phyloP scores from a whole-genome alignment of 1,140 invertebrate species.

The Eubasilissa regina region DNA sequence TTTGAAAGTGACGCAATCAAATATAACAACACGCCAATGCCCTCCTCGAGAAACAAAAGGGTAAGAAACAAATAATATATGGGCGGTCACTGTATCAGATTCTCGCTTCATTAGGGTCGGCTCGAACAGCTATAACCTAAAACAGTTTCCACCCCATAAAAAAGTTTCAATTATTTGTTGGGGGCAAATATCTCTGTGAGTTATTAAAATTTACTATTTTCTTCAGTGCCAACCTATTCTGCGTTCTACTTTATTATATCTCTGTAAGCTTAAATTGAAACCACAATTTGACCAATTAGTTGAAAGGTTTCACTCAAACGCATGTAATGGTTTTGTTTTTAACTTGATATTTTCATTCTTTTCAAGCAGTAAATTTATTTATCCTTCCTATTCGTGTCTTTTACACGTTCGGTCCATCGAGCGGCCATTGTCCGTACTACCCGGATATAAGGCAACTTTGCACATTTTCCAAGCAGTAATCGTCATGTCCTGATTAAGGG shows the following conservation, averaged over 20 bases:
- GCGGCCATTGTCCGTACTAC: constrained; percentile 10
- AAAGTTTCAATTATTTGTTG: not conserved
- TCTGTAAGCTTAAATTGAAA: too few relatives aligned
- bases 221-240: not conserved
- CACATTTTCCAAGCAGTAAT: constrained; percentile 56
- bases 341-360: too few relatives aligned
- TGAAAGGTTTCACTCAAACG: too few relatives aligned
- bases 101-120: not conserved
- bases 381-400: not conserved
- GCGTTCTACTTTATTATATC: too few relatives aligned
- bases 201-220: not conserved
- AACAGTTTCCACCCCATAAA: not conserved
- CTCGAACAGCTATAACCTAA: not conserved
- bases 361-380: too few relatives aligned
- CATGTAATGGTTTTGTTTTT: too few relatives aligned
- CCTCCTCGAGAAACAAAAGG: not conserved
- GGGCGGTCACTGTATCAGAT: not conserved
- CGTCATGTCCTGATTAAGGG: constrained; percentile 44
- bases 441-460: constrained; percentile 49
- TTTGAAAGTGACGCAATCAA: too few relatives aligned
- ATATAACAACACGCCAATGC: too few relatives aligned
- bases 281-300: too few relatives aligned
- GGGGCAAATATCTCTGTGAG: not conserved
- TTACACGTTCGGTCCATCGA: too few relatives aligned
- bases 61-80: constrained; percentile 8